These are phyloP conservation scores for Triops longicaudatus DNA, from an alignment of 1,140 invertebrate genomes.

Conservation along the genomic window DNA sequence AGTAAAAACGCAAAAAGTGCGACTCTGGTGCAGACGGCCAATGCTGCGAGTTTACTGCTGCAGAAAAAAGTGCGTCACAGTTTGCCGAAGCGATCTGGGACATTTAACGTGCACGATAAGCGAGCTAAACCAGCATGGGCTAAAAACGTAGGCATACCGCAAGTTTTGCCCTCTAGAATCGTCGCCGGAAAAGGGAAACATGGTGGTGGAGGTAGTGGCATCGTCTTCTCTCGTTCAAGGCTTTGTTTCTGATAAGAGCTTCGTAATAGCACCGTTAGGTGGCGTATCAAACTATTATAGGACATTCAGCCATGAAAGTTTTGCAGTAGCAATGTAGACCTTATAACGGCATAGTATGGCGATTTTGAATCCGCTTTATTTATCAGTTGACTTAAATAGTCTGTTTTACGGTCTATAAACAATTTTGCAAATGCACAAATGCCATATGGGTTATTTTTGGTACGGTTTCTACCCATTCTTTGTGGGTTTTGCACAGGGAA, in stretches of 20 bases:
- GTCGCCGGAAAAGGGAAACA: slow-evolving; percentile 33
- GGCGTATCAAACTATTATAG: too few relatives aligned
- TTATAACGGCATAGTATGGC: too few relatives aligned
- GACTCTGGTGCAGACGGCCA: neutral
- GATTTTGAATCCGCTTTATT: too few relatives aligned
- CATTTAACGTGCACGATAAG: neutral
- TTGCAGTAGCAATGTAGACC: too few relatives aligned
- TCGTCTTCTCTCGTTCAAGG: neutral
- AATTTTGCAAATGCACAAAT: too few relatives aligned
- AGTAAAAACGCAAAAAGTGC: neutral
- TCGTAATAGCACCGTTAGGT: too few relatives aligned
- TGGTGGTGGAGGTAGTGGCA: neutral
- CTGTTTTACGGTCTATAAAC: too few relatives aligned
- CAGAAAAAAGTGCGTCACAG: neutral
- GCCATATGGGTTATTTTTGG: too few relatives aligned
- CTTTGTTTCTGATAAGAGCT: neutral
- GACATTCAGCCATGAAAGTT: too few relatives aligned
- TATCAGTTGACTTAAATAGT: too few relatives aligned
- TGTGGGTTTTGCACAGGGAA: too few relatives aligned
- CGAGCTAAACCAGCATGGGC: slow-evolving; percentile 33
- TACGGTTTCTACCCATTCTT: too few relatives aligned
- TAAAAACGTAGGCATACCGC: slow-evolving; percentile 41
- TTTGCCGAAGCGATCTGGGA: neutral
- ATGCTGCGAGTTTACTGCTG: neutral
- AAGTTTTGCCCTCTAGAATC: slow-evolving; percentile 44